A percentile compares a stretch with the other conserved stretches of the same genome.
Evolutionary conservation across 2,113 vertebrate species (phyloP).

Genomic region (Phalacrocorax brasilianus): DNA sequence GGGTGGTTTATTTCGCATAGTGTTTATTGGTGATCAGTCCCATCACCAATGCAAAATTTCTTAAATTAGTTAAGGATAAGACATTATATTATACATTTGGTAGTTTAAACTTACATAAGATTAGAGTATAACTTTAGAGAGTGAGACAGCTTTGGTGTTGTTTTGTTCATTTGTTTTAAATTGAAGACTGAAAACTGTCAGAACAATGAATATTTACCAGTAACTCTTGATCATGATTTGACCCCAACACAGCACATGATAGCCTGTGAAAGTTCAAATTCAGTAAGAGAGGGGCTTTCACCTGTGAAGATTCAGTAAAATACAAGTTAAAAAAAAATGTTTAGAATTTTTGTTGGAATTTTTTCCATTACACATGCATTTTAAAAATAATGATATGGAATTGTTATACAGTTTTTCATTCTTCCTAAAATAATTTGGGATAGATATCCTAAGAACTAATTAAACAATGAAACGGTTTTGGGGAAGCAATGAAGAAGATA

Average conservation of each 20-base stretch:
- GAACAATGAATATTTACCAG: not conserved
- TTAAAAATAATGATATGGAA: not conserved
- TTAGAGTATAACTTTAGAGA: not conserved
- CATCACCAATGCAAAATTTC: not conserved
- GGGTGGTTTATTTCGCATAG: not conserved
- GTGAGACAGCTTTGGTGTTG: not conserved
- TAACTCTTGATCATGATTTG: not conserved
- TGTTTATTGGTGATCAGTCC: not conserved
- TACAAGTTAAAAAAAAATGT: not conserved
- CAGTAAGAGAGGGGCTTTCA: not conserved
- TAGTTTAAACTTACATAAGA: not conserved
- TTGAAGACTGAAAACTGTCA: not conserved
- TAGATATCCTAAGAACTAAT: not conserved
- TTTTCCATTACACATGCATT: not conserved
- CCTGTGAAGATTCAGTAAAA: not conserved
- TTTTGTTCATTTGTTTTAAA: not conserved
- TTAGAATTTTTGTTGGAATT: not conserved
- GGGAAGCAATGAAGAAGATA: fast-evolving
- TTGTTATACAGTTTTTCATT: not conserved
- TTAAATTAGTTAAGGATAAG: not conserved
- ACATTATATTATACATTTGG: not conserved
- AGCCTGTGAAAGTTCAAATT: not conserved
- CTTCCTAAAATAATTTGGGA: not conserved
- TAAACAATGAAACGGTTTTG: not conserved
- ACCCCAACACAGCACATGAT: fast-evolving